Percentiles rank a stretch among this genome's conserved stretches.
These are phyloP conservation scores for Tenualosa thibaudeaui DNA, from an alignment of 2,797 vertebrate species.

Conservation along the genomic window DNA sequence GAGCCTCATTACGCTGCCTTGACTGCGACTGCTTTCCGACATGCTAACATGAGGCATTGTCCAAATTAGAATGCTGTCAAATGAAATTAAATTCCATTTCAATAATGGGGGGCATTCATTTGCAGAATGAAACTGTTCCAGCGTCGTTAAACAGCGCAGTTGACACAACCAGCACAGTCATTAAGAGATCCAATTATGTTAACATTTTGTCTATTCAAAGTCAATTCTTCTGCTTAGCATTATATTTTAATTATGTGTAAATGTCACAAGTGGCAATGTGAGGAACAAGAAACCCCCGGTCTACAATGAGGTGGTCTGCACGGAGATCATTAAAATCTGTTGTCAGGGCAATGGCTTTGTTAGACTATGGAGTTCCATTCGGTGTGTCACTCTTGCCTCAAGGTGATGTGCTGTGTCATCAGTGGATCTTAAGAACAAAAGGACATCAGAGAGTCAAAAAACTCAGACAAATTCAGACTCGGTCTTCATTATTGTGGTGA, in stretches of 20 bases:
- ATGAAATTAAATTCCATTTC: slow-evolving; percentile 21
- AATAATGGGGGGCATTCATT: slow-evolving; percentile 35
- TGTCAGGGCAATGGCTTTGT: slow-evolving; percentile 49
- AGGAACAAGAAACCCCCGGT: slow-evolving; percentile 38
- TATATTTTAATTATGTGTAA: slow-evolving; percentile 65
- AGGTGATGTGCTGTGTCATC: not conserved
- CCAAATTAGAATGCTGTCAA: slow-evolving; percentile 52
- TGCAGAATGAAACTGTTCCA: slow-evolving; percentile 36
- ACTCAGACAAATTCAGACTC: no score
- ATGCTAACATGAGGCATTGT: slow-evolving; percentile 53
- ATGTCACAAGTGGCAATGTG: slow-evolving; percentile 57
- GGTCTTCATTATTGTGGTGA: not conserved
- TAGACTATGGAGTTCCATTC: not conserved
- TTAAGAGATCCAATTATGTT: slow-evolving; percentile 46
- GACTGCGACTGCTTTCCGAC: not conserved
- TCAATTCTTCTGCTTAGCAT: slow-evolving; percentile 54
- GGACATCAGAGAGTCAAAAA: not conserved
- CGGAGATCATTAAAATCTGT: slow-evolving; percentile 62
- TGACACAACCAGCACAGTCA: slow-evolving; percentile 38
- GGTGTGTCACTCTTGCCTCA: slow-evolving; percentile 11
- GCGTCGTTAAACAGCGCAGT: slow-evolving; percentile 33
- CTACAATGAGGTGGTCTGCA: slow-evolving; percentile 52
- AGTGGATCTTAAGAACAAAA: not conserved
- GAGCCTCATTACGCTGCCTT: not conserved
- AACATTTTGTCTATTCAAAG: slow-evolving; percentile 46